Evolutionary conservation across 2,113 vertebrate genomes (phyloP), one percentile per base, ranked within the genome.

Genomic region (Gila orcuttii): DNA sequence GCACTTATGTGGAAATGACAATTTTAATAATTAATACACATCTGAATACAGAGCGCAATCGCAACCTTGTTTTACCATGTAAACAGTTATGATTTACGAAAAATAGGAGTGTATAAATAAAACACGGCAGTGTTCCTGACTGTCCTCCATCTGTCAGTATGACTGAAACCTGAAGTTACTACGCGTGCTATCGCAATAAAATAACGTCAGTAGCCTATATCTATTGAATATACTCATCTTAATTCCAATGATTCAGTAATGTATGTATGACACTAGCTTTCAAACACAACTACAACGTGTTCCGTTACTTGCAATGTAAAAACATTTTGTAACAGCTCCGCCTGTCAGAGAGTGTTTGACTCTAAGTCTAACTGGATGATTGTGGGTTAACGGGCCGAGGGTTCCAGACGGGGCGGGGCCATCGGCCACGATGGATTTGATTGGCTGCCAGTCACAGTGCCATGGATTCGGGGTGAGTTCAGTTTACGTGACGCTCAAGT

Each of bases 401-500:
- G 52, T 82, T 85, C 82, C 64, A 84, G 87, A 85, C 19, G 4
- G 86, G 89, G 88, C 83, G 86, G 86, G 83, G 52, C 42, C 76
- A 55, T 17, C 10, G 42, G 68, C 10, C 45, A 17, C 15, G 74
- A 12, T 42, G 19, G 15, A 78, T 47, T 1, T 76, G 89, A 93
- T 93, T 93, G 93, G 90, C 79, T 85, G 23, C 7, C 42, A 91
- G 87, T 55, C 52, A 25, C 50, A 79, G 82, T 75, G 79, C 47
- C 62, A 19, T 59, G 6, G 75, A 60, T 45, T 7, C 62, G 64
- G 47, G 42, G 59, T 47, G 85, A 86, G 83, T 79, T 89, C 47
- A 69, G 85, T 88, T 55, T 85, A 62, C 47, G 86, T 94, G 94
- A 95, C 94, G 95, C 84, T 85, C 11, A 15, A 39, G 55, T 75